Base-by-base conservation (phyloP, 2,888 invertebrate genomes). In the Xylota sylvarum region DNA sequence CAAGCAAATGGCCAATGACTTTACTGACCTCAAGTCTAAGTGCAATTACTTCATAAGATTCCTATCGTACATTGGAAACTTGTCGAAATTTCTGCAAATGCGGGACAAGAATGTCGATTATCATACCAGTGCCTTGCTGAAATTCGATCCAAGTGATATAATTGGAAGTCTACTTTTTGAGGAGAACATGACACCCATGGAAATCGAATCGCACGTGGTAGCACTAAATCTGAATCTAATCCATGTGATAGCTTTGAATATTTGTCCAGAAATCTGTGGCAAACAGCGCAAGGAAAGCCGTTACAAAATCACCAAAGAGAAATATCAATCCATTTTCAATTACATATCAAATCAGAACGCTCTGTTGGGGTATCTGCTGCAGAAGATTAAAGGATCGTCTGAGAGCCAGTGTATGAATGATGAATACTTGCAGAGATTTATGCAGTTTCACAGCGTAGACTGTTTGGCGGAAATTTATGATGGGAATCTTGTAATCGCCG, bases 201-300 rank as follows among this genome's bases (percentile, higher is more conserved):
- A 95, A 89, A 94, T 97, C 76, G 96, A 96, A 90, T 92, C 94
- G 0, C 94, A 95, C 89, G 96, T 96, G 81, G 94, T 94, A 37
- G 95, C 95, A 88, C 91, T 96, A 17, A 95, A 96, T 90, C 94
- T 96, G 1, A 96, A 96, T 93, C 93, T 96, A 69, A 94, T 96
- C 62, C 96, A 96, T 88, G 95, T 96, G 88, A 94, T 96, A 10
- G 94, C 96, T 3, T 92, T 95, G 3, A 96, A 95, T 91, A 95
- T 95, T 89, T 96, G 96, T 88, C 96, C 96, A 0, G 94, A 91
- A 70, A 82, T 91, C 12, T 86, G 79, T 27, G 87, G 76, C 10
- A 85, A 88, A 0, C 88, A 88, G 10, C 30, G 14, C 50, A 80
- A 62, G 14, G 77, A 74, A 0, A 82, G 80, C 2, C 74, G 74